These are phyloP conservation scores for Antennarius maculatus DNA, from an alignment of 2,797 vertebrate species.

Conservation along the genomic window DNA sequence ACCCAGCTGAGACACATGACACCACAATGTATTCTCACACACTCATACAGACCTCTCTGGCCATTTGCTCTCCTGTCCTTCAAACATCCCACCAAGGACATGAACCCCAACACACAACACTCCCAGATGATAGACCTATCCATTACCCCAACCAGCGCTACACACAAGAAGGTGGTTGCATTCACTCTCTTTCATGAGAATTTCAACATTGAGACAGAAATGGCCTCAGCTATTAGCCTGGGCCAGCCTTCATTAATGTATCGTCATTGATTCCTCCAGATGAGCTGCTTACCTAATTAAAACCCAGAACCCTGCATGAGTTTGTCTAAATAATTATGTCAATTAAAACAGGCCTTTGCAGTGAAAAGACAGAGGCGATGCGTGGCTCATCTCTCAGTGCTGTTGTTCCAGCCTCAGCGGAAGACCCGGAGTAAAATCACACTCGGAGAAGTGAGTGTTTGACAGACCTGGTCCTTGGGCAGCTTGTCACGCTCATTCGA, in stretches of 20 bases:
- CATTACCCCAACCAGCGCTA: conserved; percentile 22
- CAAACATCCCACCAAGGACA: conserved; percentile 67
- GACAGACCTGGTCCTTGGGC: conserved; percentile 81
- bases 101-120: conserved; percentile 11
- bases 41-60: conserved; percentile 40
- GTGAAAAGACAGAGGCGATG: conserved; percentile 18
- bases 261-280: conserved; percentile 66
- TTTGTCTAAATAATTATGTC: conserved; percentile 68
- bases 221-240: conserved; percentile 63
- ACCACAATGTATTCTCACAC: conserved; percentile 15
- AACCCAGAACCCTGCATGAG: conserved; percentile 41
- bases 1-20: conserved; percentile 59
- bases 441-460: conserved; percentile 66
- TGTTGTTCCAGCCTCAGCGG: conserved; percentile 40
- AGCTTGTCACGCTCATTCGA: conserved; percentile 80
- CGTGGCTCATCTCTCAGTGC: conserved; percentile 45
- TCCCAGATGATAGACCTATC: conserved; percentile 44
- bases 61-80: conserved; percentile 66
- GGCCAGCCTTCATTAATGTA: conserved; percentile 69
- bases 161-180: conserved; percentile 41
- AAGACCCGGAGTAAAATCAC: conserved; percentile 67
- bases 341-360: conserved; percentile 47
- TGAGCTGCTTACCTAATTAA: conserved; percentile 72
- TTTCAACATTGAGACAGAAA: conserved; percentile 34
- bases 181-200: conserved; percentile 47